phyloP scores from a whole-genome alignment of 2,888 invertebrate genomes.

The Blomia tropicalis region DNA sequence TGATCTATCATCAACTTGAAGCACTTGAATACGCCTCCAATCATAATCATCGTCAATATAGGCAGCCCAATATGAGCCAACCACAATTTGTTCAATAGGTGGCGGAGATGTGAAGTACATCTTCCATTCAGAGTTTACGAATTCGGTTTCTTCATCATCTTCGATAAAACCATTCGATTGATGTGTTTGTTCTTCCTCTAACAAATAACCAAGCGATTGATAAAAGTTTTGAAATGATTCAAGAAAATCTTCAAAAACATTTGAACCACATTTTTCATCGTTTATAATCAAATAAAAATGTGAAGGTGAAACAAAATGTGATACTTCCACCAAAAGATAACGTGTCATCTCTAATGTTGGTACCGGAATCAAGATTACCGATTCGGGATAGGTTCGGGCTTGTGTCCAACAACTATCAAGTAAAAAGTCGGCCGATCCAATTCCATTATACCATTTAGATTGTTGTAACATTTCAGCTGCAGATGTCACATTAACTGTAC shows the following conservation, averaged over 20 bases:
- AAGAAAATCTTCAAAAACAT: conserved; percentile 16
- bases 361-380: background rate
- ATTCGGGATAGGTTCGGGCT: no score
- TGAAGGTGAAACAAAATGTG: conserved; percentile 12
- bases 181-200: background rate
- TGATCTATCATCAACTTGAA: background rate
- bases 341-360: background rate
- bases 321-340: conserved; percentile 7
- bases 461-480: background rate
- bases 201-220: background rate
- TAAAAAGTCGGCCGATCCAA: background rate
- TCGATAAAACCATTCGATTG: background rate
- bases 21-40: conserved; percentile 13
- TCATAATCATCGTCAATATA: background rate
- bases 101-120: background rate
- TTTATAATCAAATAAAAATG: conserved; percentile 11
- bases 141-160: background rate
- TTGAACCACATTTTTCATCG: conserved; percentile 13
- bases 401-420: no score
- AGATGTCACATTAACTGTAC: no score
- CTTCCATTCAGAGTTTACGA: background rate
- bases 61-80: conserved; percentile 8
- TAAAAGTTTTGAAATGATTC: conserved; percentile 15
- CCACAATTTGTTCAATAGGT: background rate
- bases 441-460: background rate